These are phyloP conservation scores for Girardia tigrina DNA, from an alignment of 2,888 invertebrate species.

Conservation along the genomic window DNA sequence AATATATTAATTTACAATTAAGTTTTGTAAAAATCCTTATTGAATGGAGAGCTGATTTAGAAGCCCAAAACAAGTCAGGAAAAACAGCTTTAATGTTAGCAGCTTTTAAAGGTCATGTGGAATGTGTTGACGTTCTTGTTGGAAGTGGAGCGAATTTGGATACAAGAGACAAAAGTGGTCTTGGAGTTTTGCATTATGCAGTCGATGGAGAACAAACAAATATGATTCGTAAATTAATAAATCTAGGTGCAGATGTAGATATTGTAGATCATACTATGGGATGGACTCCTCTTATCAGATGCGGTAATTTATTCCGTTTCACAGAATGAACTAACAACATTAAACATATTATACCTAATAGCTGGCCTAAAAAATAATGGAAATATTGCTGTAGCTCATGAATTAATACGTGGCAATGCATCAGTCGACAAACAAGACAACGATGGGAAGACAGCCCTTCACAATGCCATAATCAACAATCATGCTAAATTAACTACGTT, in stretches of 20 bases:
- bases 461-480: conserved; percentile 28
- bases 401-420: conserved; percentile 16
- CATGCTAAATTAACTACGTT: conserved; percentile 30
- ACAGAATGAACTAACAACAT: neutral
- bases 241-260: conserved; percentile 27
- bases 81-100: conserved; percentile 33
- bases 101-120: conserved; percentile 32
- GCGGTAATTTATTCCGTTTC: conserved; percentile 25
- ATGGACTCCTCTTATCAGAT: conserved; percentile 31
- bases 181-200: conserved; percentile 30
- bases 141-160: conserved; percentile 26
- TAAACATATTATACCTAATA: neutral
- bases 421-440: conserved; percentile 23
- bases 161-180: conserved; percentile 24
- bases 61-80: conserved; percentile 28
- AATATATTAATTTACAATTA: neutral
- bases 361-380: conserved; percentile 34
- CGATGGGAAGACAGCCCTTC: conserved; percentile 31
- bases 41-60: conserved; percentile 28
- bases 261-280: conserved; percentile 27
- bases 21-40: conserved; percentile 28
- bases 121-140: conserved; percentile 27
- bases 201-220: conserved; percentile 31
- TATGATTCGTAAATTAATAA: neutral
- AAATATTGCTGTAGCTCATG: conserved; percentile 24